Percentiles rank a stretch among this genome's conserved stretches.
Conservation (phyloP, 2,113 vertebrate species). For the Sapayoa aenigma region DNA sequence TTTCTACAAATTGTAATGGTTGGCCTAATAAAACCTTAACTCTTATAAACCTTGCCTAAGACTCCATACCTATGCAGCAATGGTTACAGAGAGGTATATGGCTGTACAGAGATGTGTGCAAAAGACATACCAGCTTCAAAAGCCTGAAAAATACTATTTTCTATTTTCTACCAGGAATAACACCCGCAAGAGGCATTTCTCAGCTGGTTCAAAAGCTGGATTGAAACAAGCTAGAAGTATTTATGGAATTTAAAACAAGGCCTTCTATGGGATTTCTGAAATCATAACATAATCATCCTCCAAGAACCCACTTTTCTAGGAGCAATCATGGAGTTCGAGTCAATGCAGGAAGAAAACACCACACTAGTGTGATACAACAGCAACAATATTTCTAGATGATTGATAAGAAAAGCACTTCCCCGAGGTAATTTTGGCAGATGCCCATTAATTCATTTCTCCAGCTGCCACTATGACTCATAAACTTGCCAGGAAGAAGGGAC, state of each 20-base stretch:
- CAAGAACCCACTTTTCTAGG: neutral
- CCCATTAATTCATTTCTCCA: neutral
- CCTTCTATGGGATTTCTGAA: neutral
- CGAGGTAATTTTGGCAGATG: neutral
- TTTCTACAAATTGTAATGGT: neutral
- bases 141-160: neutral
- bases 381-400: slow-evolving; percentile 25
- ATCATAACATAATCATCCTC: neutral
- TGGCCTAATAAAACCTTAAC: neutral
- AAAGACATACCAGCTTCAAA: neutral
- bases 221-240: neutral
- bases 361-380: neutral
- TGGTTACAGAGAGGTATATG: neutral
- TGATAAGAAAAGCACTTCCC: neutral
- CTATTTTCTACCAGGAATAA: neutral
- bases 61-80: neutral
- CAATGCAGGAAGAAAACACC: neutral
- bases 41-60: neutral
- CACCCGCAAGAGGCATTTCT: neutral
- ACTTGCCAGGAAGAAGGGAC: neutral
- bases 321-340: neutral
- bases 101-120: neutral
- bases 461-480: slow-evolving; percentile 28
- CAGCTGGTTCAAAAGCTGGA: neutral
- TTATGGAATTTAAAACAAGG: neutral